Evolutionary conservation across 2,113 vertebrate genomes (phyloP).

Genomic region (Columba livia): DNA sequence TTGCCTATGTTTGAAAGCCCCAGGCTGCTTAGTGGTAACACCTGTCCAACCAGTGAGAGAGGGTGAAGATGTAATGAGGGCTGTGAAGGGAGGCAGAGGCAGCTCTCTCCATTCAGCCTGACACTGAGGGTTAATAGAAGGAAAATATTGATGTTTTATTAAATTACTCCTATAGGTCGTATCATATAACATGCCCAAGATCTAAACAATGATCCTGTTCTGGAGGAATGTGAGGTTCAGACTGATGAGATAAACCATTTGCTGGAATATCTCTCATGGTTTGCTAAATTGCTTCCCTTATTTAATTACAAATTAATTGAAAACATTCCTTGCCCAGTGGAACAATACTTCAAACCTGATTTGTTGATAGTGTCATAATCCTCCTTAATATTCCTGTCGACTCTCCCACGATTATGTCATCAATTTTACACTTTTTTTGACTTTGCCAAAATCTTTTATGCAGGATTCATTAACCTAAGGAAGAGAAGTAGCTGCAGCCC

Average conservation of each 20-base stretch:
- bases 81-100: slow-evolving; percentile 46
- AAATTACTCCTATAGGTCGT: slow-evolving; percentile 79
- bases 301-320: slow-evolving; percentile 87
- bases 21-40: slow-evolving; percentile 44
- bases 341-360: slow-evolving; percentile 72
- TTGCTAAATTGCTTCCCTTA: slow-evolving; percentile 81
- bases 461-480: not conserved
- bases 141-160: slow-evolving; percentile 84
- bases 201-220: slow-evolving; percentile 80
- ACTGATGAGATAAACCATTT: slow-evolving; percentile 80
- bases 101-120: slow-evolving; percentile 55
- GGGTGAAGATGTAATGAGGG: not conserved
- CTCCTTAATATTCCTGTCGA: slow-evolving; percentile 68
- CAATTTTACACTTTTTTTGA: slow-evolving; percentile 64
- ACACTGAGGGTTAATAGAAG: slow-evolving; percentile 75
- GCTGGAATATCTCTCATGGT: slow-evolving; percentile 73
- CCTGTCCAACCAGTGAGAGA: slow-evolving; percentile 39
- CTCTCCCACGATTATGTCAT: slow-evolving; percentile 71
- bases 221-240: slow-evolving; percentile 79
- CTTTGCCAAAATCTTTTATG: slow-evolving; percentile 47
- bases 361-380: slow-evolving; percentile 81
- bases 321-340: slow-evolving; percentile 75
- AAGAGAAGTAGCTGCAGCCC: slow-evolving; percentile 9
- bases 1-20: not conserved
- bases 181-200: slow-evolving; percentile 75